phyloP scores from a whole-genome alignment of 1,140 invertebrate species.

The Lysiphlebus fabarum region DNA sequence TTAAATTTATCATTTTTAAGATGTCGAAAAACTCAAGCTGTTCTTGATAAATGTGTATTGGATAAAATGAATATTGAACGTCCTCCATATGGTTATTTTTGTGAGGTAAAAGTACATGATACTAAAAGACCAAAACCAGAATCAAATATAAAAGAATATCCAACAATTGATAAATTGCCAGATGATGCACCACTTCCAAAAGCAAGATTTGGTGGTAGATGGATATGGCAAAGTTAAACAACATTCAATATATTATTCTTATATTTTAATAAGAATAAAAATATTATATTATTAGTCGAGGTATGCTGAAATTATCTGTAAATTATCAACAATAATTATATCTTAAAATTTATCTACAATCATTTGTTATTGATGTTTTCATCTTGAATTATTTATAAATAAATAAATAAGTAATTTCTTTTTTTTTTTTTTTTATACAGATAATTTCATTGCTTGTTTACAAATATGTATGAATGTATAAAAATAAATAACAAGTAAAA shows the following conservation, averaged over 20 bases:
- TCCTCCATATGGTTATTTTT: constrained; percentile 83
- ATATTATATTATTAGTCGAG: constrained; percentile 5
- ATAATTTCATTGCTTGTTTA: too few relatives aligned
- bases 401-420: too few relatives aligned
- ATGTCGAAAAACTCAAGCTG: constrained; percentile 82
- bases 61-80: constrained; percentile 81
- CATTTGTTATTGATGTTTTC: too few relatives aligned
- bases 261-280: not conserved
- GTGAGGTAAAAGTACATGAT: constrained; percentile 73
- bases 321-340: too few relatives aligned
- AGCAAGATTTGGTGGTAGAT: constrained; percentile 63
- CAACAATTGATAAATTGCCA: constrained; percentile 64
- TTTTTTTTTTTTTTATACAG: too few relatives aligned
- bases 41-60: constrained; percentile 82
- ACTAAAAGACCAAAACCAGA: constrained; percentile 61
- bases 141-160: constrained; percentile 59
- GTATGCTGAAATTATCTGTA: too few relatives aligned
- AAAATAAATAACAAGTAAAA: too few relatives aligned
- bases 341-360: too few relatives aligned
- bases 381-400: too few relatives aligned
- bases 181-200: constrained; percentile 60
- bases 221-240: constrained; percentile 22
- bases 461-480: too few relatives aligned
- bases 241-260: not conserved
- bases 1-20: too few relatives aligned